Evolutionary conservation across 2,113 vertebrate genomes (phyloP).

Genomic region (Oncorhynchus clarkii): DNA sequence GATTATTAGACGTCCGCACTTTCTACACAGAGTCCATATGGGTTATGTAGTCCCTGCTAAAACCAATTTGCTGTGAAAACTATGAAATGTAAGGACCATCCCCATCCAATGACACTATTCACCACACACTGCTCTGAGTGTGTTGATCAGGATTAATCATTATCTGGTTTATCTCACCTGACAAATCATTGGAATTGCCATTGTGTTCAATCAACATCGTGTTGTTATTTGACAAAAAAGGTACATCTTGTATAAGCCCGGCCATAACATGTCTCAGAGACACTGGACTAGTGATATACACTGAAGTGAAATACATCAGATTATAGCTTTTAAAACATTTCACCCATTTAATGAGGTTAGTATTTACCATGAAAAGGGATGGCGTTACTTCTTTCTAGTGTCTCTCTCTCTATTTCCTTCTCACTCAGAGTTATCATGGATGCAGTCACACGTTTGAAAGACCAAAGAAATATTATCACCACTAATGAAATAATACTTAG

Average conservation of each 20-base stretch:
- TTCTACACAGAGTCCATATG: too few species aligned
- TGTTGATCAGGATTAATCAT: too few species aligned
- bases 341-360: conserved; percentile 68
- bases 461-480: conserved; percentile 54
- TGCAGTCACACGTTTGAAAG: conserved; percentile 44
- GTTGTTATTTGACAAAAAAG: conserved; percentile 51
- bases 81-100: too few species aligned
- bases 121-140: too few species aligned
- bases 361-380: conserved; percentile 62
- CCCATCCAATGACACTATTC: too few species aligned
- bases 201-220: conserved; percentile 50
- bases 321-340: conserved; percentile 72
- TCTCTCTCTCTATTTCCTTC: not conserved
- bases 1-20: too few species aligned
- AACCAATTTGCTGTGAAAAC: too few species aligned
- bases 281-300: conserved; percentile 50
- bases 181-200: conserved; percentile 35
- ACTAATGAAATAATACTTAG: conserved; percentile 57
- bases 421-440: not conserved
- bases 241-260: conserved; percentile 43
- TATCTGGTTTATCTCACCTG: conserved; percentile 42
- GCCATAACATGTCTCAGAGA: conserved; percentile 29
- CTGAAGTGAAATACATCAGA: conserved; percentile 72
- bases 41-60: too few species aligned
- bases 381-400: not conserved